Base-by-base conservation (phyloP, 2,113 vertebrate genomes). In the Lepisosteus osseus region DNA sequence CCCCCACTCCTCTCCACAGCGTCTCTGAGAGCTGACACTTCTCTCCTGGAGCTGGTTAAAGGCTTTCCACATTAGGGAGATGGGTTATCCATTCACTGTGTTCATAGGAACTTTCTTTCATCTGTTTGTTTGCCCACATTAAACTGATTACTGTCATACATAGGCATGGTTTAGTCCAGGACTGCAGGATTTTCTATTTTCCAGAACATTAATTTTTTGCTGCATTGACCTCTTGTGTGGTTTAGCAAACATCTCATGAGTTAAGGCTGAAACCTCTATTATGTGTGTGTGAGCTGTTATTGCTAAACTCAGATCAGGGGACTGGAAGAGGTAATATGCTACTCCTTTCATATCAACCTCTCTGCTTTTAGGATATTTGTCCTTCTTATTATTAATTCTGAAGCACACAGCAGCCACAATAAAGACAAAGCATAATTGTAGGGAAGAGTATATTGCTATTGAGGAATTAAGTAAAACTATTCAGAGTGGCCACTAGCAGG, bases 21-120 rank as follows among this genome's bases (percentile, higher is more conserved):
- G 85, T 83, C 79, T 76, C 56, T 59, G 14, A 43, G 70, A 59
- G 56, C n/a, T 12, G 7, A 59, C 82, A 83, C 72, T 79, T 80
- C 76, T 75, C 72, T 76, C 72, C 74, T 65, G 68, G 79, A 77
- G 67, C 69, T 71, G 76, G 82, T 74, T 74, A 70, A 81, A 71
- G 72, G 74, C 65, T 40, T 9, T 0, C 2, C 54, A n/a, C 41
- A 62, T 61, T 4, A 65, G 73, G 81, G 75, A 83, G 84, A 83
- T 72, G 29, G 80, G 83, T 80, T 11, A 81, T 80, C 70, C 72
- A 67, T 61, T 68, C 72, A 55, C 45, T 12, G 17, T 14, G 17
- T 47, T 61, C 6, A 43, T 15, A 15, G 17, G 43, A 54, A 40
- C 41, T 2, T 41, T 62, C 57, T 73, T 73, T 73, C 45, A 73